Base-by-base conservation (phyloP, 2,888 invertebrate genomes). In the Acanthosoma haemorrhoidale region DNA sequence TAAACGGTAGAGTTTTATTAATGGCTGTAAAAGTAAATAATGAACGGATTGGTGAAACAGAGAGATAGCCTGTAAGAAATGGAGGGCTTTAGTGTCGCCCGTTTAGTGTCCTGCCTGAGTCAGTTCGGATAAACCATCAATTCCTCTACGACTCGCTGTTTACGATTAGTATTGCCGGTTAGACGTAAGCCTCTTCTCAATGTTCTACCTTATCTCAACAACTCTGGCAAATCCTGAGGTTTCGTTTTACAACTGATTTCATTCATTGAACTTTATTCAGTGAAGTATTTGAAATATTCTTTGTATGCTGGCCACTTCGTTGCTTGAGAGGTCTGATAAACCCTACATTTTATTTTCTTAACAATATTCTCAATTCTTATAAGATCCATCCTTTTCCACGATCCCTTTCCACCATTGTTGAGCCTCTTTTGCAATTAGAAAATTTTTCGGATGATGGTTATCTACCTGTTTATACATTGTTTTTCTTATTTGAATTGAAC, bases 1-100 rank as follows among this genome's bases (percentile, higher is more conserved):
- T 66, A 57, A 60, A 41, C 64, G 21, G 25, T 51, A 13, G 51
- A 68, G 68, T 72, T 72, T 72, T 72, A 72, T 72, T 72, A 72
- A 72, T 72, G 72, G 72, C 69, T 72, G 72, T 72, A 72, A 72
- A 72, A 72, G 70, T 70, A 72, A 72, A 72, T 72, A 72, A 72
- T 72, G 72, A 72, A 70, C 13, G 39, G 39, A 36, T 38, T 29
- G 36, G 64, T 61, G 38, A 16, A 21, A 41, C 39, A 34, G 63
- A 38, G 18, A 36, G 25, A 39, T 41, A 18, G 21, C 11, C 34
- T 41, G 5, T n/a, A 16, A 16, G 41, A 41, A 16, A 41, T 41
- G 16, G 8, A 41, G 41, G 5, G 61, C 51, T 51, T 43, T 43
- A 43, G 43, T 43, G 43, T 43, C 11, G n/a, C n/a, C 32, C 61